These are phyloP conservation scores for Tineola bisselliella DNA, from an alignment of 2,888 invertebrate genomes.

Conservation along the genomic window DNA sequence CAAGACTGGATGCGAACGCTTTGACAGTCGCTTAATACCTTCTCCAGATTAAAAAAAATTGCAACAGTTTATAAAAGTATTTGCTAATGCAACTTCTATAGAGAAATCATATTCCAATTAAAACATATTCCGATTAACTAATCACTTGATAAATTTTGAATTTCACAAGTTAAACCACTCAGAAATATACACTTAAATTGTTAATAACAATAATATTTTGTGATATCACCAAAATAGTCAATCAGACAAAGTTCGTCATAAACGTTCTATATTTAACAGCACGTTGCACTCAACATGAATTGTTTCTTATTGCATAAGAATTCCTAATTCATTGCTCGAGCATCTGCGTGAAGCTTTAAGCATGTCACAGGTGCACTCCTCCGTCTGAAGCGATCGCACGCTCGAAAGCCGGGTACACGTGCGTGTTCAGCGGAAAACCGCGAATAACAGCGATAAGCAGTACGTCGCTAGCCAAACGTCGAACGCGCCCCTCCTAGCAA, in stretches of 20 bases:
- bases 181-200: not conserved
- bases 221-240: not conserved
- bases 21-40: conserved; percentile 56
- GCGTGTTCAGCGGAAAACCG: conserved; percentile 53
- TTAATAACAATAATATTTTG: not conserved
- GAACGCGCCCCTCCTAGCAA: conserved; percentile 32
- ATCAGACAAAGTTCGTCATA: not conserved
- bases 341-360: not conserved
- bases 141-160: not conserved
- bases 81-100: not conserved
- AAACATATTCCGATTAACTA: not conserved
- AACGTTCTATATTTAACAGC: not conserved
- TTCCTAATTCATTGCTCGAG: not conserved
- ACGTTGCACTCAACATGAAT: not conserved
- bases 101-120: not conserved
- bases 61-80: conserved; percentile 23
- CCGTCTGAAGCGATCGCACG: not conserved
- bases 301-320: conserved; percentile 3
- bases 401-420: conserved; percentile 41
- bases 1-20: conserved; percentile 51
- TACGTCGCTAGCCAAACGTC: conserved; percentile 22
- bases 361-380: conserved; percentile 49
- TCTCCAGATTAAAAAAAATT: conserved; percentile 32
- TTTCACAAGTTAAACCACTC: not conserved
- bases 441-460: conserved; percentile 44